These are phyloP conservation scores for Eupithecia insigniata DNA, from an alignment of 2,888 invertebrate genomes.

Conservation along the genomic window DNA sequence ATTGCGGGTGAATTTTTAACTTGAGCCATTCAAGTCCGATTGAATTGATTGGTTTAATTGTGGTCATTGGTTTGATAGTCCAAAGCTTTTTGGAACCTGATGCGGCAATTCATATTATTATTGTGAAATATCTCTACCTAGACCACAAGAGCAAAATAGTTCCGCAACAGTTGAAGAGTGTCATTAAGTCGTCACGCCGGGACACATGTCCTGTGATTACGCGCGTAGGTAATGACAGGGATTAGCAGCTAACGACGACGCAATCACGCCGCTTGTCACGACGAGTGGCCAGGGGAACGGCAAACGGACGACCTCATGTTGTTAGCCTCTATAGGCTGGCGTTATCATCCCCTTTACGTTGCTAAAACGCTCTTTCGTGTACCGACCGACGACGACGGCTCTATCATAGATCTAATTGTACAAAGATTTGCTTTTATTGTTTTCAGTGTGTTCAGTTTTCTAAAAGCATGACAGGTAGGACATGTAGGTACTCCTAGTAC, in stretches of 20 bases:
- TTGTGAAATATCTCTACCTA: not conserved
- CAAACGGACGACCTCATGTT: not conserved
- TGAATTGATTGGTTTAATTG: slow-evolving; percentile 21
- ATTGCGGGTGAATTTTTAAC: slow-evolving; percentile 17
- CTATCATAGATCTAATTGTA: not conserved
- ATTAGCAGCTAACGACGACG: slow-evolving; percentile 46
- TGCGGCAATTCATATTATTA: not conserved
- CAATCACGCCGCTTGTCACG: slow-evolving; percentile 53
- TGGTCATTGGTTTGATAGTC: slow-evolving; percentile 1
- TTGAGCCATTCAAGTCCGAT: slow-evolving; percentile 15
- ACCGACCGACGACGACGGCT: too few relatives aligned
- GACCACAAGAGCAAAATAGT: not conserved
- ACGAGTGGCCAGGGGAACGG: not conserved
- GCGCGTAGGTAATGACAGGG: slow-evolving; percentile 53
- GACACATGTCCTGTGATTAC: slow-evolving; percentile 8
- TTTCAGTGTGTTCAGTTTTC: not conserved
- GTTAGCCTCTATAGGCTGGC: not conserved
- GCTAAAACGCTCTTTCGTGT: not conserved
- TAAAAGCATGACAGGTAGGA: not conserved
- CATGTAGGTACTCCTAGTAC: too few relatives aligned
- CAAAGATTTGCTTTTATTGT: not conserved
- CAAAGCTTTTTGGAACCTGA: not conserved
- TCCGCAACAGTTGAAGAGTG: not conserved
- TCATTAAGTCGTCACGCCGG: not conserved
- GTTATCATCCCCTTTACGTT: not conserved